Evolutionary conservation across 2,888 invertebrate genomes (phyloP), one percentile per base, ranked within the genome.

Genomic region (Chrysopilus asiliformis): DNA sequence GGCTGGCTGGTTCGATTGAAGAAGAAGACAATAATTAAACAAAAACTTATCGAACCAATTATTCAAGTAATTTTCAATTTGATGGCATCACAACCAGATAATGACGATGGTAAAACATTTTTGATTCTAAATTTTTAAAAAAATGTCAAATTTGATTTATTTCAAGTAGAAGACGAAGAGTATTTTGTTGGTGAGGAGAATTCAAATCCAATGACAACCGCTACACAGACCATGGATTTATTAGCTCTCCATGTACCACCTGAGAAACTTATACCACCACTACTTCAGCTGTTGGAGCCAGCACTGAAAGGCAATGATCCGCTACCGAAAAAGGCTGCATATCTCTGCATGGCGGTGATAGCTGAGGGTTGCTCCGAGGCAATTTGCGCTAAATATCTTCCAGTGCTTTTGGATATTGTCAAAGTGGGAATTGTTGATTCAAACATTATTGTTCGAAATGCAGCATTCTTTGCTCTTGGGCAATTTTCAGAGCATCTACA

Each of bases 401-500:
- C 76, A 47, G 65, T 70, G 4, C 76, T 82, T 55, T 57, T 84
- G 34, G 71, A 74, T 47, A 76, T 76, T 46, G 74, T 82, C 10
- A 76, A 76, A 53, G 66, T 69, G 38, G 84, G 83, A 14, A 76
- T 84, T 32, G 68, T 67, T 24, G 77, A 80, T 57, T 58, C 66
- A 1, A 67, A 69, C 40, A 64, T 71, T 1, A 64, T 74, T 7
- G 81, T 84, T 4, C 67, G 79, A 32, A 80, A 79, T 56, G 76
- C 80, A 2, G 82, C 83, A 1, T 70, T 85, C 31, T 84, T 80
- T 62, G 78, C 83, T 1, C 64, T 85, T 4, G 84, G 83, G 1
- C 83, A 84, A 56, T 84, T 83, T 58, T 76, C 83, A 0, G 84
- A 85, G 56, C 74, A 77, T 62, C 61, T 85, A 32, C 83, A 79